Evolutionary conservation across 2,888 invertebrate species (phyloP).

Genomic region (Timema cristinae): DNA sequence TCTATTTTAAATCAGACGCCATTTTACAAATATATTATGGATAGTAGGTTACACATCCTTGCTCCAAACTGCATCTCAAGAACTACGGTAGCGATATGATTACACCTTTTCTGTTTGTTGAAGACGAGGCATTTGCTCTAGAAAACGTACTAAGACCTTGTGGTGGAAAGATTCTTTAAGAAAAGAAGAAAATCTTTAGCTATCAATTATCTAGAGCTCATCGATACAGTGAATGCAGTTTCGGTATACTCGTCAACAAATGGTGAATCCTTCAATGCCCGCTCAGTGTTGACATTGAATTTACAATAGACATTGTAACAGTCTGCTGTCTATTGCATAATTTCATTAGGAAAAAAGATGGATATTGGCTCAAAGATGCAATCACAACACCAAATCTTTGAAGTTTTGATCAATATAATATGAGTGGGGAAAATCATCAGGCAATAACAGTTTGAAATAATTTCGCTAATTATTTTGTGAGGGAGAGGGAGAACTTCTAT

Average conservation of each 20-base stretch:
- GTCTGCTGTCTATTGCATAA: conserved; percentile 11
- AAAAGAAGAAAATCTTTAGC: conserved; percentile 8
- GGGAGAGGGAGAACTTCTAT: conserved; percentile 12
- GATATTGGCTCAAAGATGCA: conserved; percentile 12
- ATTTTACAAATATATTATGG: conserved; percentile 4
- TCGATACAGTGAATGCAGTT: conserved; percentile 6
- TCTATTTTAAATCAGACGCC: conserved; percentile 11
- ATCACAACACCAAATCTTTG: background rate
- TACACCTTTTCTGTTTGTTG: conserved; percentile 1
- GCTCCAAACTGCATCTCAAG: background rate
- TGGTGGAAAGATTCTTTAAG: background rate
- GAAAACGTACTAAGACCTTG: conserved; percentile 9
- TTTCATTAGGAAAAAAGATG: conserved; percentile 6
- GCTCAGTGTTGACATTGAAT: background rate
- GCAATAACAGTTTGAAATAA: conserved; percentile 13
- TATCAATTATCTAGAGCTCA: background rate
- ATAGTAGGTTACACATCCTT: background rate
- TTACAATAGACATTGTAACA: conserved; percentile 15
- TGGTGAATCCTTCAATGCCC: conserved; percentile 12
- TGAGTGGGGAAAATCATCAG: background rate
- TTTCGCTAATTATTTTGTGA: conserved; percentile 13
- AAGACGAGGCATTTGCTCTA: conserved; percentile 3
- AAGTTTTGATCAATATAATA: conserved; percentile 5
- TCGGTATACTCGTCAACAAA: conserved; percentile 11
- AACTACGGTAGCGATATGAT: no score